Conservation (phyloP, 1,140 invertebrate species). For the Adoxophyes honmai region DNA sequence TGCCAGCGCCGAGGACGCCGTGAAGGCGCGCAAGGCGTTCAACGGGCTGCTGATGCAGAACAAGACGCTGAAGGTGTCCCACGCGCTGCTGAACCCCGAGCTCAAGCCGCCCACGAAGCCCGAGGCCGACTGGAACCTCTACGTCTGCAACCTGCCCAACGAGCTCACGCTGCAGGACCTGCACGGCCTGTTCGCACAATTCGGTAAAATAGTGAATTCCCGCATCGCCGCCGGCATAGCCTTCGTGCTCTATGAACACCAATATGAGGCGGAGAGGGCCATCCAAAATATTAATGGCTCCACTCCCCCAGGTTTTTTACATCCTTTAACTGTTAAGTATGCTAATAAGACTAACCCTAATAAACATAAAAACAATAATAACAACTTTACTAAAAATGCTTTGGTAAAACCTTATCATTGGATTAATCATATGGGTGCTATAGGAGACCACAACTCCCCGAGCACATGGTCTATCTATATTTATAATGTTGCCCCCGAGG, state of each 20-base stretch:
- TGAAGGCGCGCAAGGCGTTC: slow-evolving; percentile 73
- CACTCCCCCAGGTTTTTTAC: slow-evolving; percentile 71
- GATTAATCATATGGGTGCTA: slow-evolving; percentile 76
- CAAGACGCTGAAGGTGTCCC: slow-evolving; percentile 75
- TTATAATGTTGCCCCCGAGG: slow-evolving; percentile 98
- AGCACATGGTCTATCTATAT: slow-evolving; percentile 99
- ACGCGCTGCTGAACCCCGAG: slow-evolving; percentile 74
- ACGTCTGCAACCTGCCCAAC: slow-evolving; percentile 76
- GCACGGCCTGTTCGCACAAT: slow-evolving; percentile 75
- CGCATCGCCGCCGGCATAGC: slow-evolving; percentile 75
- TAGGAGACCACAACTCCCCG: slow-evolving; percentile 75
- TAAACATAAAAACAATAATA: slow-evolving; percentile 73
- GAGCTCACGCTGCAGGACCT: slow-evolving; percentile 76
- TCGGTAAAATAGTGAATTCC: slow-evolving; percentile 76
- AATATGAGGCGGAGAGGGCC: slow-evolving; percentile 73
- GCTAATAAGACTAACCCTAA: slow-evolving; percentile 76
- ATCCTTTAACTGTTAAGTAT: slow-evolving; percentile 77
- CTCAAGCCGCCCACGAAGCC: slow-evolving; percentile 72
- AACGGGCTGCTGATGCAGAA: slow-evolving; percentile 76
- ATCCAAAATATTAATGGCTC: slow-evolving; percentile 72
- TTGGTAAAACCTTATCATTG: slow-evolving; percentile 68
- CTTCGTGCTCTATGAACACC: slow-evolving; percentile 74
- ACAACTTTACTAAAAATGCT: slow-evolving; percentile 66
- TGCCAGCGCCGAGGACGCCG: slow-evolving; percentile 70
- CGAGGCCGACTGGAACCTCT: slow-evolving; percentile 77